A percentile compares a stretch with the other conserved stretches of the same genome.
Conservation (phyloP, 2,888 invertebrate species). For the Yponomeuta plumbellus region DNA sequence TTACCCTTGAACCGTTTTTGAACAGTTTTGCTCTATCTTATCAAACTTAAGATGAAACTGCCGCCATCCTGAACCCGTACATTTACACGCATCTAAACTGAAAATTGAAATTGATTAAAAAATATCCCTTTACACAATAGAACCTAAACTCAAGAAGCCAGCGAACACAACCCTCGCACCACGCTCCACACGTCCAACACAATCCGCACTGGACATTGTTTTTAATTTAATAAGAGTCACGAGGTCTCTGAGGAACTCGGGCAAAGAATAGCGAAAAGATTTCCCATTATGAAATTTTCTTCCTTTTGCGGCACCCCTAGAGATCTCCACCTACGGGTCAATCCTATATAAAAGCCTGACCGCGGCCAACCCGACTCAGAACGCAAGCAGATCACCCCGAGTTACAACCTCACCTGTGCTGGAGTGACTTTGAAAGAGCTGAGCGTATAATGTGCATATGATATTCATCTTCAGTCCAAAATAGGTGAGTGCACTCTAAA, state of each 20-base stretch:
- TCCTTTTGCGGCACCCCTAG: neutral
- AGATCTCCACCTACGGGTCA: neutral
- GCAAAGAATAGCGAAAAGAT: constrained; percentile 44
- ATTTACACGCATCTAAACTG: no score
- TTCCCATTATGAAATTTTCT: constrained; percentile 39
- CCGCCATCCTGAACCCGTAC: no score
- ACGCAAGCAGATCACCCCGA: neutral
- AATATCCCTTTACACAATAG: no score
- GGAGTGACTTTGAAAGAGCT: neutral
- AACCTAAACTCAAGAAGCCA: no score
- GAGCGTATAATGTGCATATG: neutral
- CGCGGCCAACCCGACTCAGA: constrained; percentile 31
- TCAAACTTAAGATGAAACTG: no score
- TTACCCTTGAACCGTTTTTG: no score
- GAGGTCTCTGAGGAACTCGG: constrained; percentile 32
- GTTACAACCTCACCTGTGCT: neutral
- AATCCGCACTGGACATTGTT: constrained; percentile 57
- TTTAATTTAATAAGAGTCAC: constrained; percentile 70
- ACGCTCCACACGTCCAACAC: constrained; percentile 47
- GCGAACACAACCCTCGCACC: constrained; percentile 23
- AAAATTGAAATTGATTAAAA: no score
- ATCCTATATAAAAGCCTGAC: constrained; percentile 53
- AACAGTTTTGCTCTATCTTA: no score
- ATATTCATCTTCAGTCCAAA: neutral
- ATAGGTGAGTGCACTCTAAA: neutral